phyloP scores from a whole-genome alignment of 2,113 vertebrate genomes.

The Otus sunia region DNA sequence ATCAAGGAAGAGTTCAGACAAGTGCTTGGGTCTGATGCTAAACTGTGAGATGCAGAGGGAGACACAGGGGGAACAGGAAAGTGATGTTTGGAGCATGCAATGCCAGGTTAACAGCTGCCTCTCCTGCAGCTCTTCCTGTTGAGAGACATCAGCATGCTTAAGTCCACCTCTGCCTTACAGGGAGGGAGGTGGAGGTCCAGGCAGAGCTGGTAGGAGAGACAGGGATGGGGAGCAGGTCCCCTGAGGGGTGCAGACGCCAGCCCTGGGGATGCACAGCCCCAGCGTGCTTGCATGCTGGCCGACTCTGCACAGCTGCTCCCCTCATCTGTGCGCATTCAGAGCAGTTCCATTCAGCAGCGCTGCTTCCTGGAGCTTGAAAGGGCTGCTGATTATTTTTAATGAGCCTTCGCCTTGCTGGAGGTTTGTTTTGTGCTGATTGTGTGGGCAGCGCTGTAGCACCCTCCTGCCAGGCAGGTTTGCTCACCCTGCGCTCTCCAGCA shows the following conservation, averaged over 20 bases:
- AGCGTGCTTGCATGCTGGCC: rapidly evolving
- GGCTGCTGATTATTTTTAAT: background rate
- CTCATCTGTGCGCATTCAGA: background rate
- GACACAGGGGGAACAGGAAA: background rate
- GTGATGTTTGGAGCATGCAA: rapidly evolving
- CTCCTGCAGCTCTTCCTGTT: background rate
- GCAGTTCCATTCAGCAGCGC: background rate
- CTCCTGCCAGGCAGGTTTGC: background rate
- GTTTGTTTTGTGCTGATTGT: background rate
- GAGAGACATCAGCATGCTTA: background rate
- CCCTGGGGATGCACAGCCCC: rapidly evolving
- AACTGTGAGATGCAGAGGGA: background rate
- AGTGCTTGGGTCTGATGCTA: background rate
- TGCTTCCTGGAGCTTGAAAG: background rate
- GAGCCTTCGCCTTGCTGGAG: background rate
- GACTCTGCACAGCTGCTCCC: background rate
- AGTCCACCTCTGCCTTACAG: background rate
- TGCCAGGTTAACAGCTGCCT: rapidly evolving
- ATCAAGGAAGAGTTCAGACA: background rate
- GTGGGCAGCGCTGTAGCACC: background rate
- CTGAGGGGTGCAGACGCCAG: background rate
- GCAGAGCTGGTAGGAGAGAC: background rate
- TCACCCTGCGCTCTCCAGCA: rapidly evolving
- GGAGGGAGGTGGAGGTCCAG: background rate
- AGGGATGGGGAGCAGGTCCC: background rate